These are phyloP conservation scores for Oreonectes daqikongensis DNA, from an alignment of 2,797 vertebrate genomes.

Conservation along the genomic window DNA sequence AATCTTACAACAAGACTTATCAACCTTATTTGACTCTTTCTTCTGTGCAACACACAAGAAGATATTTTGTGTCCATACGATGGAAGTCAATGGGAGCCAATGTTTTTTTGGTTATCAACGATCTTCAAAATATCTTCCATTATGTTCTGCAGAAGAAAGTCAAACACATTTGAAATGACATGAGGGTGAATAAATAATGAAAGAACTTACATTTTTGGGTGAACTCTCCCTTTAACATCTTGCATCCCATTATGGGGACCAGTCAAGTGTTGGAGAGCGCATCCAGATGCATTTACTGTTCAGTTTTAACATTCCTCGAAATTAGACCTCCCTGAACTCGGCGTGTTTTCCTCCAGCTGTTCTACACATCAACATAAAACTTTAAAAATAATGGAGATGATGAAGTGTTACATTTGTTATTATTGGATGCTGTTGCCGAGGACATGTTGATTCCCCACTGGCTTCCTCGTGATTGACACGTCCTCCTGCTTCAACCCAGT, in stretches of 20 bases:
- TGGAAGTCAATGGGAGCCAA: too few relatives aligned
- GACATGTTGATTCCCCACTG: conserved; percentile 25
- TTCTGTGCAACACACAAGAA: too few relatives aligned
- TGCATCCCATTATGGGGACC: neutral
- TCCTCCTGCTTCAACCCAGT: conserved; percentile 33
- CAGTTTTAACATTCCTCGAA: neutral
- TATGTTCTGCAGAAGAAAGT: too few relatives aligned
- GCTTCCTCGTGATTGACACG: conserved; percentile 25
- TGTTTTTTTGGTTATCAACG: too few relatives aligned
- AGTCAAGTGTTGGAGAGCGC: neutral
- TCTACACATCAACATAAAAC: conserved; percentile 36
- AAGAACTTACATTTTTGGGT: too few relatives aligned
- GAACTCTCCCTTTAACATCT: too few relatives aligned
- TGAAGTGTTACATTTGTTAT: conserved; percentile 44
- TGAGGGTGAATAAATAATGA: too few relatives aligned
- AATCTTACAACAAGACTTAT: neutral
- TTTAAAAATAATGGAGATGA: conserved; percentile 45
- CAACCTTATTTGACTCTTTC: neutral
- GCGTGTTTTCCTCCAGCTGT: conserved; percentile 25
- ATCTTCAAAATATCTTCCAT: too few relatives aligned
- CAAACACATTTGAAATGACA: too few relatives aligned
- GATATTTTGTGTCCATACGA: too few relatives aligned
- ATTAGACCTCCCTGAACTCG: conserved; percentile 11
- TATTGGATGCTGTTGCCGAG: conserved; percentile 40
- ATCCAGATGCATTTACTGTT: neutral